A percentile compares a stretch with the other conserved stretches of the same genome.
Conservation (phyloP, 2,113 vertebrate genomes). For the Carassius auratus region DNA sequence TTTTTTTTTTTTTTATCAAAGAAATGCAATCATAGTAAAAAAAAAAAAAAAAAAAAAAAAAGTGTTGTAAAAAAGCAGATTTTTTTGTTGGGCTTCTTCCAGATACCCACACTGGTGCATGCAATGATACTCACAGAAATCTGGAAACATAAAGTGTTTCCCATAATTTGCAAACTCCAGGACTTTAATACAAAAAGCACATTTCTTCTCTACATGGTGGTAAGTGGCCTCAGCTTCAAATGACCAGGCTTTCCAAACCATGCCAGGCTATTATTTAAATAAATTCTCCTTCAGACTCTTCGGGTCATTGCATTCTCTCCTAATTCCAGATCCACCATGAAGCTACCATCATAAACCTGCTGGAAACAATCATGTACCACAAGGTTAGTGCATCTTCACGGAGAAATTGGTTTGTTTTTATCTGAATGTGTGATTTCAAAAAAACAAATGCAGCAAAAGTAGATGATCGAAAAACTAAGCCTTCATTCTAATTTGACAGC, state of each 20-base stretch:
- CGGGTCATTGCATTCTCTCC: background rate
- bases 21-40: background rate
- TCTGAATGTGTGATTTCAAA: background rate
- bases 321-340: slow-evolving; percentile 86
- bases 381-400: slow-evolving; percentile 76
- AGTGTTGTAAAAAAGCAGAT: background rate
- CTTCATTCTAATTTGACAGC: background rate
- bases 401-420: background rate
- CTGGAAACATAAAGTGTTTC: slow-evolving; percentile 94
- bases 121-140: slow-evolving; percentile 88
- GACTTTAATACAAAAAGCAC: slow-evolving; percentile 90
- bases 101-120: slow-evolving; percentile 86
- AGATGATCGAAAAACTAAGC: background rate
- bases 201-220: slow-evolving; percentile 92
- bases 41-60: too few relatives aligned
- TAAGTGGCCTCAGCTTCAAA: slow-evolving; percentile 71
- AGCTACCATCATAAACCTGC: slow-evolving; percentile 90
- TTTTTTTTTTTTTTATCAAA: background rate
- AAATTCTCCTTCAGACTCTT: too few relatives aligned
- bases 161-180: slow-evolving; percentile 84
- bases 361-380: slow-evolving; percentile 92
- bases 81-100: slow-evolving; percentile 16
- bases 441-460: background rate
- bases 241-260: background rate
- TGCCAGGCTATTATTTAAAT: background rate